Evolutionary conservation across 2,888 invertebrate species (phyloP).

Genomic region (Trissoscelio sp.): DNA sequence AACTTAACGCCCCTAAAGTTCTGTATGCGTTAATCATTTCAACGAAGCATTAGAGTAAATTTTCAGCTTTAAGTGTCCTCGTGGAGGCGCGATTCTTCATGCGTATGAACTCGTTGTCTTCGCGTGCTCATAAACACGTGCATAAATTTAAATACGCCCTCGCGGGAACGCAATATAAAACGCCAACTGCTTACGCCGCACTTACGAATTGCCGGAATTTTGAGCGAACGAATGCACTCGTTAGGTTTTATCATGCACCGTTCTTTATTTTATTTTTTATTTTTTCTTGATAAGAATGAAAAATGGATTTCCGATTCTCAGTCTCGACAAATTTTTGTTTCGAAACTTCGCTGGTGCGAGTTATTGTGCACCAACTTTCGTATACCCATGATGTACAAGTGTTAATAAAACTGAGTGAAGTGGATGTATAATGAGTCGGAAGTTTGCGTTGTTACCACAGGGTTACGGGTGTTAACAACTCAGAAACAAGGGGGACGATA

Average conservation of each 20-base stretch:
- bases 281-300: too few relatives aligned
- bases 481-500: constrained; percentile 39
- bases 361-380: constrained; percentile 9
- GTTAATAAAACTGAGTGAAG: constrained; percentile 52
- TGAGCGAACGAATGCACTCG: neutral
- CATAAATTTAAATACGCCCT: constrained; percentile 53
- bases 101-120: constrained; percentile 60
- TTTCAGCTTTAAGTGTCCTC: constrained; percentile 54
- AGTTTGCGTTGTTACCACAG: constrained; percentile 53
- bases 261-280: too few relatives aligned
- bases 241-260: neutral
- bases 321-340: neutral
- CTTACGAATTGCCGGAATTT: constrained; percentile 8
- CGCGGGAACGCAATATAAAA: constrained; percentile 27
- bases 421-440: constrained; percentile 54
- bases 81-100: constrained; percentile 44
- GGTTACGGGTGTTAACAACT: constrained; percentile 39
- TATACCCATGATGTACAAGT: constrained; percentile 37
- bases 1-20: constrained; percentile 58
- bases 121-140: constrained; percentile 54
- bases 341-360: neutral
- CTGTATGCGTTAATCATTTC: constrained; percentile 58
- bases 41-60: constrained; percentile 59
- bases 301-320: too few relatives aligned
- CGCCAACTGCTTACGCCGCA: neutral